These are phyloP conservation scores for Myoxocephalus aenaeus DNA, from an alignment of 2,797 vertebrate species.

Conservation along the genomic window DNA sequence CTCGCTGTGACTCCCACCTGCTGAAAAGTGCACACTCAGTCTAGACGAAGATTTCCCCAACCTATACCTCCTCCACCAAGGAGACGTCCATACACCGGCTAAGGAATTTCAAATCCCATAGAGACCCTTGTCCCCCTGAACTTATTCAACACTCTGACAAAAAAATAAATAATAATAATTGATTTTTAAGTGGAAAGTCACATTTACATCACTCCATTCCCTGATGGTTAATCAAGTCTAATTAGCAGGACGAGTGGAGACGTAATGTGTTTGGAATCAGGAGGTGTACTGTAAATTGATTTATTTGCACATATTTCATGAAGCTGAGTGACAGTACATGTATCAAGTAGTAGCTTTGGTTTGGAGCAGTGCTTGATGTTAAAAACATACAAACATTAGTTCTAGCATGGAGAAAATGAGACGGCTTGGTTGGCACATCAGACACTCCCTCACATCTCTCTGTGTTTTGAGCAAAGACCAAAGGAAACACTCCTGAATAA, in stretches of 20 bases:
- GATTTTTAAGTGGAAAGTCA: constrained; percentile 79
- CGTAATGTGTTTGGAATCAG: constrained; percentile 30
- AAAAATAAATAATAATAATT: constrained; percentile 66
- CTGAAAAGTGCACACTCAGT: constrained; percentile 82
- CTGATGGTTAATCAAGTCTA: constrained; percentile 67
- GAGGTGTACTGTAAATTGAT: constrained; percentile 17
- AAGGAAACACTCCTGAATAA: constrained; percentile 73
- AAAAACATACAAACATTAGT: constrained; percentile 88
- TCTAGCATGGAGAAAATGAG: constrained; percentile 78
- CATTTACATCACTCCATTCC: constrained; percentile 68
- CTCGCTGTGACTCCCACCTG: constrained; percentile 74
- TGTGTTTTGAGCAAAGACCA: constrained; percentile 68
- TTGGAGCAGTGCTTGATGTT: constrained; percentile 80
- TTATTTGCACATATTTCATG: constrained; percentile 15
- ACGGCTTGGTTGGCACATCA: constrained; percentile 67
- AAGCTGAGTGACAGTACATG: constrained; percentile 64
- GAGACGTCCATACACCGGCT: constrained; percentile 54
- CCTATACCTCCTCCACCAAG: constrained; percentile 56
- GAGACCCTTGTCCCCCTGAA: constrained; percentile 67
- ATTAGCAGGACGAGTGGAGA: constrained; percentile 54
- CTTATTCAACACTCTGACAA: constrained; percentile 69
- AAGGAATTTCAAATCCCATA: constrained; percentile 56
- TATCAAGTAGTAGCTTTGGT: constrained; percentile 71
- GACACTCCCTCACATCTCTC: constrained; percentile 76
- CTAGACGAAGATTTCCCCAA: constrained; percentile 82